A percentile compares a stretch with the other conserved stretches of the same genome.
phyloP scores from a whole-genome alignment of 1,140 invertebrate species.

The Drosophila ercepeae region DNA sequence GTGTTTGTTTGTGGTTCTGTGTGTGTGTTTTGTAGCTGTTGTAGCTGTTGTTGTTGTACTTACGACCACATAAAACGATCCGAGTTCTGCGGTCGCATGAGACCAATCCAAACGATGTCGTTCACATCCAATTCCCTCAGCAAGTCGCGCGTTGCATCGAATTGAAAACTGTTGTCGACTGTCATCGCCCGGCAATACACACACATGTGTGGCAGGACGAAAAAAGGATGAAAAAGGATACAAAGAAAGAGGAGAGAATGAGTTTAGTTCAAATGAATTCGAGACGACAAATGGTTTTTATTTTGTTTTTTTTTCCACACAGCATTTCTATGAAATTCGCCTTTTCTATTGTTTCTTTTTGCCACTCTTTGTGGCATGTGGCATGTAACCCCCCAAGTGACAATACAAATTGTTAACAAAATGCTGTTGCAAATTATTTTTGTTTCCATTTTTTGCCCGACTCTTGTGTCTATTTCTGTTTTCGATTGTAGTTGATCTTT shows the following conservation, averaged over 20 bases:
- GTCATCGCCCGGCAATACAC: conserved; percentile 1
- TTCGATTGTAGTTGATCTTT: conserved; percentile 32
- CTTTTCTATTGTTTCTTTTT: conserved; percentile 49
- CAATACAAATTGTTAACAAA: conserved; percentile 60
- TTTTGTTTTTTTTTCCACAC: conserved; percentile 66
- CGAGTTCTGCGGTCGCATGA: conserved; percentile 87
- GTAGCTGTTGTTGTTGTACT: conserved; percentile 83
- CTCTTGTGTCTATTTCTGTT: conserved; percentile 19
- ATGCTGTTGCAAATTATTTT: conserved; percentile 44
- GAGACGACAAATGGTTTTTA: conserved; percentile 72
- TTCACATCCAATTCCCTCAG: conserved; percentile 90
- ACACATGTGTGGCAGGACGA: conserved; percentile 56
- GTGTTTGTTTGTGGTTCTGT: conserved; percentile 3
- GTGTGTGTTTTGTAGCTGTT: not conserved
- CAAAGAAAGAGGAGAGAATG: conserved; percentile 1
- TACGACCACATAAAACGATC: conserved; percentile 90
- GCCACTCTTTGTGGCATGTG: not conserved
- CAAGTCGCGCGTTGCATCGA: conserved; percentile 89
- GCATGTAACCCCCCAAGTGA: conserved; percentile 31
- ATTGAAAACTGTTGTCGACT: conserved; percentile 90
- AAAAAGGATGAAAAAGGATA: conserved; percentile 8
- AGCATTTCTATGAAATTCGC: conserved; percentile 65
- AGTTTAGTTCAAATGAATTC: conserved; percentile 52
- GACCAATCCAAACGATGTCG: conserved; percentile 89
- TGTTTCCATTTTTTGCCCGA: conserved; percentile 19